Base-by-base conservation (phyloP, 2,888 invertebrate genomes). In the Agrypnus murinus region DNA sequence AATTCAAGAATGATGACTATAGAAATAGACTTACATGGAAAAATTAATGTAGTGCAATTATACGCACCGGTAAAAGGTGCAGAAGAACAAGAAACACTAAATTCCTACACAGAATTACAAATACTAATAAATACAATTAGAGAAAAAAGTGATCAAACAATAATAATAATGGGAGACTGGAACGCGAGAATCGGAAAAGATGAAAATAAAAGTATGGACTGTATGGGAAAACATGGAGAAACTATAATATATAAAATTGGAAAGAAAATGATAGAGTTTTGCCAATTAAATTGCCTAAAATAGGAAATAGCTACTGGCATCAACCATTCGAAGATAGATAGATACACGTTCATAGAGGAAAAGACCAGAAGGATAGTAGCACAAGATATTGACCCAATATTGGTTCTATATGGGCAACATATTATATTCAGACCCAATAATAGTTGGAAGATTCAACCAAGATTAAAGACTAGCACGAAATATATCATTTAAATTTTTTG, bases 231-330 rank as follows among this genome's bases (percentile, higher is more conserved):
- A 40, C n/a, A 40, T 10, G n/a, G 40, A 40, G 40, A 40, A 40
- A 3, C 8, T 9, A 10, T 40, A 40, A 10, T 40, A 40, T n/a
- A 40, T 40, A 40, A 3, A 10, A 40, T n/a, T 40, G 40, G n/a
- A 8, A 4, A 32, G 34, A 8, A 32, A 32, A 6, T 32, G 34
- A 32, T 32, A 40, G 40, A 40, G n/a, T 40, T 40, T 12, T 40
- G n/a, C n/a, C n/a, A 40, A 40, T n/a, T n/a, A 40, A 40, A 4
- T 10, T 3, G n/a, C n/a, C n/a, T 40, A 40, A 40, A 40, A 40
- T 40, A 40, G 40, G 40, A 40, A 40, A n/a, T 40, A n/a, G 40
- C 40, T 40, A n/a, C 40, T 40, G 40, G 40, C n/a, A n/a, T n/a
- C n/a, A n/a, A n/a, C n/a, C n/a, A n/a, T n/a, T n/a, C n/a, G n/a